Conservation (phyloP, 1,140 invertebrate species). For the Diachasmimorpha longicaudata region DNA sequence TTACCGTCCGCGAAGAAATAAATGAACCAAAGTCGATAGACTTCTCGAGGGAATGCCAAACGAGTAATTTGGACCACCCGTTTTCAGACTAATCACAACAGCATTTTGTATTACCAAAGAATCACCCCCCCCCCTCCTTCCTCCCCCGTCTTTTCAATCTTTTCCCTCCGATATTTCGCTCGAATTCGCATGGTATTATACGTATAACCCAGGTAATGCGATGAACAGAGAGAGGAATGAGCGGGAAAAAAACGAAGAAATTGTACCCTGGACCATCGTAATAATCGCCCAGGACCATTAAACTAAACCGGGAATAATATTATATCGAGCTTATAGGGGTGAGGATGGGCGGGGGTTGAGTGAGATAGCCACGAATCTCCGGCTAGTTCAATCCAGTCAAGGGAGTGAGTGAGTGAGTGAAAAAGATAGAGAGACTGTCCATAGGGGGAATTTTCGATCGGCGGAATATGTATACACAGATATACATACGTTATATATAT, state of each 20-base stretch:
- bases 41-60: constrained; percentile 33
- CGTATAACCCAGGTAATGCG: constrained; percentile 7
- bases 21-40: constrained; percentile 13
- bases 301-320: constrained; percentile 65
- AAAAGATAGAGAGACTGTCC: neutral
- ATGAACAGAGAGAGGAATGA: constrained; percentile 20
- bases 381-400: neutral
- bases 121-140: neutral
- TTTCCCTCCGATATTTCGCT: neutral
- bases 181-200: neutral
- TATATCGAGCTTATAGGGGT: constrained; percentile 56
- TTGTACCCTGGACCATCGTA: constrained; percentile 41
- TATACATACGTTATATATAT: constrained; percentile 7
- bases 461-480: neutral
- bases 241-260: constrained; percentile 27
- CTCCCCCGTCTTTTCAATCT: neutral
- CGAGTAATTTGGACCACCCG: constrained; percentile 59
- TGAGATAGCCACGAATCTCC: neutral
- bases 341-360: constrained; percentile 28
- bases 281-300: constrained; percentile 64
- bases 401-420: too few relatives aligned
- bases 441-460: constrained; percentile 24
- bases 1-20: too few relatives aligned
- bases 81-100: constrained; percentile 55
- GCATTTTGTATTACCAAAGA: constrained; percentile 47